Evolutionary conservation across 1,140 invertebrate genomes (phyloP).

Genomic region (Zaprionus capensis): DNA sequence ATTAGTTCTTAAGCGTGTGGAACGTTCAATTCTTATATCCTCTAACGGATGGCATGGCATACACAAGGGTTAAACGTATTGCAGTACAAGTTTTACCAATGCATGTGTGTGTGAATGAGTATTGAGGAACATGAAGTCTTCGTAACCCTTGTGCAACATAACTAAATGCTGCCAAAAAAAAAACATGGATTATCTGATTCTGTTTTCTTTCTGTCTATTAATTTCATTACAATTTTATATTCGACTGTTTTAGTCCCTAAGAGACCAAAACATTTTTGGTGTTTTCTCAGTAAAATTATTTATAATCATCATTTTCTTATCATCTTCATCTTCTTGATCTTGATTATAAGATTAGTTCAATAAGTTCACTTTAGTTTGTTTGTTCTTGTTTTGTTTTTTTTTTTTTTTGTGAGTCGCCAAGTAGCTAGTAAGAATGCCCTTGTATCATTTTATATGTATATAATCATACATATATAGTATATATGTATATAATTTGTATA

Average conservation of each 20-base stretch:
- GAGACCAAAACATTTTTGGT: slow-evolving; percentile 25
- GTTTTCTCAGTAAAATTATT: slow-evolving; percentile 56
- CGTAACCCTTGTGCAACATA: slow-evolving; percentile 61
- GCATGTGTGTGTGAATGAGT: slow-evolving; percentile 6
- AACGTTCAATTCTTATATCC: slow-evolving; percentile 27
- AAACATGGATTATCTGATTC: not conserved
- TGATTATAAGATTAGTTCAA: slow-evolving; percentile 20
- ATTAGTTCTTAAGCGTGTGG: slow-evolving; percentile 25
- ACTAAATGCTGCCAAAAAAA: slow-evolving; percentile 55
- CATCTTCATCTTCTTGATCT: slow-evolving; percentile 12
- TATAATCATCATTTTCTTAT: slow-evolving; percentile 24
- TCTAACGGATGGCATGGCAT: slow-evolving; percentile 27
- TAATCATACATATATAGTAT: slow-evolving; percentile 30
- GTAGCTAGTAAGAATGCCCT: slow-evolving; percentile 40
- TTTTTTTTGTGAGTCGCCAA: slow-evolving; percentile 30
- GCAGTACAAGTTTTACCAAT: slow-evolving; percentile 22
- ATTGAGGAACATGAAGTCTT: slow-evolving; percentile 36
- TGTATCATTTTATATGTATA: slow-evolving; percentile 32
- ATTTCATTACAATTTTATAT: slow-evolving; percentile 37
- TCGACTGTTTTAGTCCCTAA: slow-evolving; percentile 8
- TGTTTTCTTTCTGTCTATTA: slow-evolving; percentile 30
- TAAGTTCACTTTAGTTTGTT: slow-evolving; percentile 46
- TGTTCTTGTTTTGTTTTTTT: slow-evolving; percentile 17
- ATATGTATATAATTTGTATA: slow-evolving; percentile 37
- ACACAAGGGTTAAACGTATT: slow-evolving; percentile 37